A percentile compares a stretch with the other conserved stretches of the same genome.
Evolutionary conservation across 2,888 invertebrate genomes (phyloP).

Genomic region (Dynastes hyllus): DNA sequence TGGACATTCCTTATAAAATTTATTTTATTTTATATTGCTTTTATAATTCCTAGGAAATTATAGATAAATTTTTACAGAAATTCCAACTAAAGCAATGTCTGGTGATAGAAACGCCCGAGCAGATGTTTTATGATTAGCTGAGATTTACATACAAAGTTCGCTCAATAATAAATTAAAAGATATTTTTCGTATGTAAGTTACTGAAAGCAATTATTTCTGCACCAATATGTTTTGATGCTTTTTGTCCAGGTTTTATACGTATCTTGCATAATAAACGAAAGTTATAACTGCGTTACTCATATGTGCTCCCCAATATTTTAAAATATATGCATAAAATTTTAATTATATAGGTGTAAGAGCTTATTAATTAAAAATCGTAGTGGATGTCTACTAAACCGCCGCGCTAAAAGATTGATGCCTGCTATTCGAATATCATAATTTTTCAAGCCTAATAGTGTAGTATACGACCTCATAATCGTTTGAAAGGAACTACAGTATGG

Average conservation of each 20-base stretch:
- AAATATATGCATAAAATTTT: no score
- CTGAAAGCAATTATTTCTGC: background rate
- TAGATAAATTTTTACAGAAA: background rate
- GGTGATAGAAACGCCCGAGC: background rate
- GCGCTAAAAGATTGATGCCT: no score
- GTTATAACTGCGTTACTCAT: no score
- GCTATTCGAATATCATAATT: no score
- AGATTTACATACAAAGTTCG: background rate
- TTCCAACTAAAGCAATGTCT: background rate
- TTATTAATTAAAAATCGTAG: no score
- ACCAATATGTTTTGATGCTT: background rate
- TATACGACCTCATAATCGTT: no score
- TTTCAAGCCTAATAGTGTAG: no score
- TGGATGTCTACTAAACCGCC: no score
- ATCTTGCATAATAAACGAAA: background rate
- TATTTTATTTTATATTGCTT: background rate
- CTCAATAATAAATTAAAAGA: background rate
- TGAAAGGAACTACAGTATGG: no score
- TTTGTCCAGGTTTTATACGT: background rate
- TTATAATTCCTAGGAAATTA: background rate
- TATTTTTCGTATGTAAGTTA: background rate
- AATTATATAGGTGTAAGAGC: no score
- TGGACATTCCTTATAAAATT: background rate
- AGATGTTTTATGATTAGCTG: background rate
- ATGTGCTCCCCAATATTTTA: no score